Percentiles rank a stretch among this genome's conserved stretches.
phyloP scores from a whole-genome alignment of 2,888 invertebrate genomes.

The Ichneumoninae sp. region DNA sequence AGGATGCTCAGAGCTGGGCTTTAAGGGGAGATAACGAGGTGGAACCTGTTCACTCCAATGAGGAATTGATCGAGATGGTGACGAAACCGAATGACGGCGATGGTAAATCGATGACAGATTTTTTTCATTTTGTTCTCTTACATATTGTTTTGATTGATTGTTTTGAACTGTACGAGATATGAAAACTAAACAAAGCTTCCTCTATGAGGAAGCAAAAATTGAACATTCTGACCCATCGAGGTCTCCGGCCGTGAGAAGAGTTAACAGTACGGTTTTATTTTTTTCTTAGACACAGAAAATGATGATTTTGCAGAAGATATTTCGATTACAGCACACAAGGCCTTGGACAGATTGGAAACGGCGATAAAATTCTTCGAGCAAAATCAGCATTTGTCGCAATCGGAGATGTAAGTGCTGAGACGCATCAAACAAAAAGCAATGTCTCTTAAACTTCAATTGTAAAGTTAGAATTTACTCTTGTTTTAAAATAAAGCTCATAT shows the following conservation, averaged over 20 bases:
- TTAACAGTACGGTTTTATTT: neutral
- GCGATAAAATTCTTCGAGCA: neutral
- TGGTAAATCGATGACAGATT: neutral
- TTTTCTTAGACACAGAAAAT: neutral
- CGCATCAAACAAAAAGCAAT: neutral
- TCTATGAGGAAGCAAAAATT: too few relatives aligned
- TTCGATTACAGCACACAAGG: neutral
- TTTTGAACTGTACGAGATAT: neutral
- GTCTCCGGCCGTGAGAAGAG: too few relatives aligned
- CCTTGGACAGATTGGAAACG: neutral
- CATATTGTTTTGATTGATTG: neutral
- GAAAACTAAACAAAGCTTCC: too few relatives aligned
- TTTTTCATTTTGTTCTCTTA: neutral
- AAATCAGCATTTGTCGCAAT: neutral
- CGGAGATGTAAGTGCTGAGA: neutral
- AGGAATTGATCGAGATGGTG: neutral
- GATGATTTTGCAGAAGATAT: neutral
- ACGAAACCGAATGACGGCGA: neutral
- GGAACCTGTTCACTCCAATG: neutral
- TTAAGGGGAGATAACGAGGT: neutral
- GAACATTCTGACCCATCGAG: neutral
- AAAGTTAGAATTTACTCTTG: neutral
- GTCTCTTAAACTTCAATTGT: neutral
- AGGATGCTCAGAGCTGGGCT: neutral
- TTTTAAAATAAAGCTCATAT: neutral